phyloP scores from a whole-genome alignment of 2,113 vertebrate species.

The Egretta garzetta region DNA sequence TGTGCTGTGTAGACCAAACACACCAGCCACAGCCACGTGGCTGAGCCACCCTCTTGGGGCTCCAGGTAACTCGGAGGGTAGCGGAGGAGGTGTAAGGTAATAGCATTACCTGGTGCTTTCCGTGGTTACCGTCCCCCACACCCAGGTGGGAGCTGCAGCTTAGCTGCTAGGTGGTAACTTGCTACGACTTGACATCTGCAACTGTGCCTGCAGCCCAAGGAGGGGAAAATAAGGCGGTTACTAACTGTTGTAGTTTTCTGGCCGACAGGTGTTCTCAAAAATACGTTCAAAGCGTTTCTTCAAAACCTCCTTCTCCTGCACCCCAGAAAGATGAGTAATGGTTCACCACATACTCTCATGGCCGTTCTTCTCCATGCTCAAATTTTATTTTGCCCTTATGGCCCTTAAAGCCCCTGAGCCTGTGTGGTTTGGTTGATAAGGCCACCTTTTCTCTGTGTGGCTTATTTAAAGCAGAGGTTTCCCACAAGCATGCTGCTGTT shows the following conservation, averaged over 20 bases:
- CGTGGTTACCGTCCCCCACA: neutral
- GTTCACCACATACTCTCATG: neutral
- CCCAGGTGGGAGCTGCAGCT: neutral
- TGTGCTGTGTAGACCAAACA: neutral
- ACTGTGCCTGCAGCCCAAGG: neutral
- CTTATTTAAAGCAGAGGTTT: neutral
- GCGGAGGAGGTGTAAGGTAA: neutral
- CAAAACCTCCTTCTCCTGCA: neutral
- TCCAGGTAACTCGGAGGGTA: neutral
- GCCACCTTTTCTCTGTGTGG: neutral
- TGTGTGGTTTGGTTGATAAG: neutral
- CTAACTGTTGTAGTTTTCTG: neutral
- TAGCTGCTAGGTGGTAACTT: neutral
- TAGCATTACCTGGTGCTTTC: neutral
- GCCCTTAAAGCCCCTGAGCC: no score
- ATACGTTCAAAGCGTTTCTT: fast-evolving
- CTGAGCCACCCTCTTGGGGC: neutral
- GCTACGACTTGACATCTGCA: neutral
- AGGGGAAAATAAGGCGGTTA: neutral
- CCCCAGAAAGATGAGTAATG: neutral
- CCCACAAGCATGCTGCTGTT: neutral
- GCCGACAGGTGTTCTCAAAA: neutral
- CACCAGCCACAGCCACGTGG: neutral
- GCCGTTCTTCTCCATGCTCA: neutral
- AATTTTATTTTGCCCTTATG: neutral